Evolutionary conservation across 1,140 invertebrate genomes (phyloP).

Genomic region (Meloidogyne exigua): DNA sequence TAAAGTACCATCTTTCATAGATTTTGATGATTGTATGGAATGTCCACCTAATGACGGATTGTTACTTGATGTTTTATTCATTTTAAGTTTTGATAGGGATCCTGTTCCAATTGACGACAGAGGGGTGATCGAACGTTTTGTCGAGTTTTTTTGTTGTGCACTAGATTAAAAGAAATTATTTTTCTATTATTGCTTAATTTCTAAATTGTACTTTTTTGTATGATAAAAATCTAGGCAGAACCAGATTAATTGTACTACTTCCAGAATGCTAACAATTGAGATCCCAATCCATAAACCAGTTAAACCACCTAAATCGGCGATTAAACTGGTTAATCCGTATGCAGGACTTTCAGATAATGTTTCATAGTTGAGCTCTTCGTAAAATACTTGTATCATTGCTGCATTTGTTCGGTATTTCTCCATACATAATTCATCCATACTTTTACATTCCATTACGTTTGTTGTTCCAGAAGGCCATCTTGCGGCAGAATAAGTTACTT

Average conservation of each 20-base stretch:
- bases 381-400: slow-evolving; percentile 64
- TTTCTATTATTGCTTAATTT: background rate
- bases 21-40: slow-evolving; percentile 7
- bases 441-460: slow-evolving; percentile 59
- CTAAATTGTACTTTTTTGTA: slow-evolving; percentile 27
- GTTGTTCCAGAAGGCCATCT: slow-evolving; percentile 62
- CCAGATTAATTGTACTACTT: slow-evolving; percentile 48
- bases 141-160: background rate
- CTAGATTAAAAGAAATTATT: background rate
- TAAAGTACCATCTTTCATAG: slow-evolving; percentile 9
- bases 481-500: slow-evolving; percentile 62
- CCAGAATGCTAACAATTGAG: slow-evolving; percentile 58
- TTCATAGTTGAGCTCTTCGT: slow-evolving; percentile 63
- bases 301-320: slow-evolving; percentile 62
- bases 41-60: background rate
- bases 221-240: slow-evolving; percentile 37
- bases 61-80: slow-evolving; percentile 1
- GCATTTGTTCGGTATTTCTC: slow-evolving; percentile 63
- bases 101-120: background rate
- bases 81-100: background rate
- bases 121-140: background rate
- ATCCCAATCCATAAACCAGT: slow-evolving; percentile 63
- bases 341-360: slow-evolving; percentile 58
- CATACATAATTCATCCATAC: slow-evolving; percentile 56
- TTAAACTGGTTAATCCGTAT: slow-evolving; percentile 54